Conservation (phyloP, 2,888 invertebrate genomes). For the Leptarthrus brevirostris region DNA sequence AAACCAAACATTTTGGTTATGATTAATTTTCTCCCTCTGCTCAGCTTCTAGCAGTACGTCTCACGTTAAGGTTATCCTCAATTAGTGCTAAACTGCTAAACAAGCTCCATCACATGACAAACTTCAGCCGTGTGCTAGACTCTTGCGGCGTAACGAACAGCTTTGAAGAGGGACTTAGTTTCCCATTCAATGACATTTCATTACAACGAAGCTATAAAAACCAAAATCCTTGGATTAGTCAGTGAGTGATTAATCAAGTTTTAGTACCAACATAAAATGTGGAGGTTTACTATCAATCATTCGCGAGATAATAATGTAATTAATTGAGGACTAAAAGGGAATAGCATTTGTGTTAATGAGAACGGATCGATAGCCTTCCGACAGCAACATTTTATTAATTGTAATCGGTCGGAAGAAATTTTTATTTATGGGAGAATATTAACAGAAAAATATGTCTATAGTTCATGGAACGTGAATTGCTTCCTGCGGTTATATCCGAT, state of each 20-base stretch:
- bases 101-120: neutral
- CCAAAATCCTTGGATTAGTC: constrained; percentile 47
- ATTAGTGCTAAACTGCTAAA: too few species aligned
- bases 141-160: too few species aligned
- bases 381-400: constrained; percentile 20
- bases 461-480: too few species aligned
- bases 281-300: constrained; percentile 50
- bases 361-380: neutral
- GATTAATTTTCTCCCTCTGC: too few species aligned
- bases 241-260: constrained; percentile 51
- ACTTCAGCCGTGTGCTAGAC: constrained; percentile 1
- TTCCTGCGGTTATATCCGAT: too few species aligned
- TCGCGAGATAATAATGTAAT: constrained; percentile 52
- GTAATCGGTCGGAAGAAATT: neutral
- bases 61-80: too few species aligned
- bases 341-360: constrained; percentile 9
- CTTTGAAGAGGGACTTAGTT: neutral
- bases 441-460: too few species aligned
- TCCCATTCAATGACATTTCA: constrained; percentile 27
- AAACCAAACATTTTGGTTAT: too few species aligned
- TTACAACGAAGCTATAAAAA: constrained; percentile 17
- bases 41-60: too few species aligned
- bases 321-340: constrained; percentile 46
- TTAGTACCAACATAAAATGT: constrained; percentile 47
- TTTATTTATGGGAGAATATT: constrained; percentile 24